Base-by-base conservation (phyloP, 2,113 vertebrate genomes). In the Forbesichthys agassizii region DNA sequence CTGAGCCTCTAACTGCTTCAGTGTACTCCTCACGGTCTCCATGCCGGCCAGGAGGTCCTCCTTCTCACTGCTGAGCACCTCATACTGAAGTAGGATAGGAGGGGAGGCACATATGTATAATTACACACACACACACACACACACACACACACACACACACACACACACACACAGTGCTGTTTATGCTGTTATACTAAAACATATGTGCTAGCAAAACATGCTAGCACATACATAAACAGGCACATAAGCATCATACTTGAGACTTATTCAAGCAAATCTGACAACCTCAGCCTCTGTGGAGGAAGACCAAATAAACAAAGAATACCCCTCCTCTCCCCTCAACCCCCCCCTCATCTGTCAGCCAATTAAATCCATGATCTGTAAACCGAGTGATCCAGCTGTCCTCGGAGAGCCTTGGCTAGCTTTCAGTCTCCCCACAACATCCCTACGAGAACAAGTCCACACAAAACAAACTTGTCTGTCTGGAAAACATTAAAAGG, bases 1-100 rank as follows among this genome's bases (percentile, higher is more conserved):
- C 74, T 96, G 95, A 14, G 78, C 49, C 88, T 99, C 97, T 80
- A 97, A 86, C 77, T 96, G 91, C 74, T 84, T 95, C 20, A 90
- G 54, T 49, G 94, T 94, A 83, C 63, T 89, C 64, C 96, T 95
- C 4, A 91, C 68, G 3, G 95, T 96, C 80, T 97, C 95, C 66
- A 95, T 56, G 16, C 85, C 86, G 63, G 94, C 86, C 71, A 89
- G 48, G 46, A 98, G 84, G 78, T 96, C 95, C 84, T 96, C 96
- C 68, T 95, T 95, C 79, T 95, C 89, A 57, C 93, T 95, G 11
- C 0, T 86, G 48, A 96, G 79, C 27, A 92, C 90, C 76, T 97
- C 94, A 27, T 82, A 88, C 97, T 99, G 86, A 69, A n/a, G 46
- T 9, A 8, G 3, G 12, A 61, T 65, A 2, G 13, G n/a, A 62